phyloP scores from a whole-genome alignment of 2,797 vertebrate genomes.

The Pagetopsis macropterus region DNA sequence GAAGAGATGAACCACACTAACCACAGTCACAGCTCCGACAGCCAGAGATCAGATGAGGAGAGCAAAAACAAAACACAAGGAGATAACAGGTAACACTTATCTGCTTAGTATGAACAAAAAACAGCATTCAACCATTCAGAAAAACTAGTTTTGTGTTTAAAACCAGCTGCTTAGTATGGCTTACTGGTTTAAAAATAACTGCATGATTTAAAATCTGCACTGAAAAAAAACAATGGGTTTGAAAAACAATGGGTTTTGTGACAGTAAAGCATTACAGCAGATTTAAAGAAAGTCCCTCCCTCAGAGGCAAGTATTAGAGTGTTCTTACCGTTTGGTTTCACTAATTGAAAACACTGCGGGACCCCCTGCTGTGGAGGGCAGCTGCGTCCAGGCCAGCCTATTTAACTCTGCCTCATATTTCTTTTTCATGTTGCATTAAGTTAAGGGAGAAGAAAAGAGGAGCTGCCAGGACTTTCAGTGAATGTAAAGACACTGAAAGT shows the following conservation, averaged over 20 bases:
- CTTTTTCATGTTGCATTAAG: conserved; percentile 48
- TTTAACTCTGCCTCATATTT: conserved; percentile 55
- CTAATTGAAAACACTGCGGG: conserved; percentile 44
- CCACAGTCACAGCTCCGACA: conserved; percentile 84
- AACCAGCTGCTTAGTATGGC: conserved; percentile 6
- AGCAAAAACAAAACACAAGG: conserved; percentile 87
- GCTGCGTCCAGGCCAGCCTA: conserved; percentile 48
- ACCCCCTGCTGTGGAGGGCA: conserved; percentile 56
- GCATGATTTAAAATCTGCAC: conserved; percentile 3
- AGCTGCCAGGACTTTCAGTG: conserved; percentile 22
- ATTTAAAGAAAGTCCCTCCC: conserved; percentile 13
- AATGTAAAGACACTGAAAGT: background rate
- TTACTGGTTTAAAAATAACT: background rate
- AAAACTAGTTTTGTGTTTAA: background rate
- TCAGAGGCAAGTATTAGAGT: conserved; percentile 14
- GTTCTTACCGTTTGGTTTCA: conserved; percentile 27
- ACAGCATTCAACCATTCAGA: background rate
- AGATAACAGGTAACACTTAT: conserved; percentile 77
- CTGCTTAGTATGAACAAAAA: background rate
- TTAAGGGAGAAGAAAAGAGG: conserved; percentile 30
- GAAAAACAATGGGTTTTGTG: background rate
- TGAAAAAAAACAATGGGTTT: background rate
- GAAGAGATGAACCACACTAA: conserved; percentile 86
- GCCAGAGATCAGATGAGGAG: conserved; percentile 94
- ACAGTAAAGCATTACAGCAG: background rate